phyloP scores from a whole-genome alignment of 37 sponge, comb jelly and placozoan species.

The Hormiphora californensis region DNA sequence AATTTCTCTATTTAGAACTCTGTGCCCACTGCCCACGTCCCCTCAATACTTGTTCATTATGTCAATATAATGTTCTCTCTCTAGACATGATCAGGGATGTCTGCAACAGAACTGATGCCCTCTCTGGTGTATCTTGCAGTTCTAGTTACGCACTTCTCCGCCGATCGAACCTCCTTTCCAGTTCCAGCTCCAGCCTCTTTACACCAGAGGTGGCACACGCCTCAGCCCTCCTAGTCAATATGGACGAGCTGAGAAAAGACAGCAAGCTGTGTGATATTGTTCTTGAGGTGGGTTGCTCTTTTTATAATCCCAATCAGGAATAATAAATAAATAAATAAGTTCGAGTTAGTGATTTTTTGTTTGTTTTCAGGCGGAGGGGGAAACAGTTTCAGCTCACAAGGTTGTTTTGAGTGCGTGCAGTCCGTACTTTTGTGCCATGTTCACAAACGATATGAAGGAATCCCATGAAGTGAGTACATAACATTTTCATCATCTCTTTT shows the following conservation, averaged over 20 bases:
- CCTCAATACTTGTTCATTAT: no score
- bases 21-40: no score
- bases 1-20: no score
- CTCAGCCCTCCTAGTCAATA: slow-evolving; percentile 1
- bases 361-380: not conserved
- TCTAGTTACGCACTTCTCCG: no score
- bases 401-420: slow-evolving; percentile 24
- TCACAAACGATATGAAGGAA: slow-evolving; percentile 39
- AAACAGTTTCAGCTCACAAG: not conserved
- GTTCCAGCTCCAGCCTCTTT: not conserved
- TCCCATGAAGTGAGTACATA: not conserved
- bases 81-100: no score
- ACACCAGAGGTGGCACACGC: slow-evolving; percentile 1
- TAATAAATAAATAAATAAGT: not conserved
- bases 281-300: slow-evolving; percentile 1
- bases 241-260: not conserved
- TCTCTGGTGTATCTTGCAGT: no score
- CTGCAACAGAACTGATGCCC: no score
- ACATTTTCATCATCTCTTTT: not conserved
- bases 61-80: no score
- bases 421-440: slow-evolving; percentile 38
- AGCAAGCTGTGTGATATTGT: not conserved
- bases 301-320: not conserved
- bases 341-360: not conserved
- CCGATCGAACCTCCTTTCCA: no score